Conservation (phyloP, 2,113 vertebrate species). For the Piliocolobus tephrosceles region DNA sequence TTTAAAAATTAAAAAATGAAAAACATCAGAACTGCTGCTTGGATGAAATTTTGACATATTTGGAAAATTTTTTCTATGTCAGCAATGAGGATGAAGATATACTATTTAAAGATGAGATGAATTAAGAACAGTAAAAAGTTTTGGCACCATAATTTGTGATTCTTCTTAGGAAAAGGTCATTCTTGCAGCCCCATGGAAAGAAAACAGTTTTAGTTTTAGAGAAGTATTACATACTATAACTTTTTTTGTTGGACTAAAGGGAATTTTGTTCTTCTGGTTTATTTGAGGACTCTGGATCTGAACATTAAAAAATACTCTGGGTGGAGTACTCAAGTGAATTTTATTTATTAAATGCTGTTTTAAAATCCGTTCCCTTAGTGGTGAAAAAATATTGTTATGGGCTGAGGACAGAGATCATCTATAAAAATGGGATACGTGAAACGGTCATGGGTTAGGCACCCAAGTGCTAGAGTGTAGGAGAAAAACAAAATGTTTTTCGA, state of each 20-base stretch:
- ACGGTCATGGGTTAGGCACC: neutral
- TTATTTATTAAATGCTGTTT: conserved; percentile 43
- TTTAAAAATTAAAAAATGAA: too few relatives aligned
- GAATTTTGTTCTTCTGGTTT: conserved; percentile 1
- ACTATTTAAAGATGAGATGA: neutral
- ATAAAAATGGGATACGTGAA: neutral
- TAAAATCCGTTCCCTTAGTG: conserved; percentile 25
- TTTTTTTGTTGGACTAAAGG: conserved; percentile 32
- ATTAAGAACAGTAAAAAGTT: neutral
- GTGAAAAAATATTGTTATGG: conserved; percentile 55
- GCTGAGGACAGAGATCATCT: neutral
- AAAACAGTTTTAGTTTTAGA: conserved; percentile 24
- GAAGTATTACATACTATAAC: neutral
- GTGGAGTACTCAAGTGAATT: neutral
- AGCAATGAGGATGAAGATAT: neutral
- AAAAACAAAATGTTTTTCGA: conserved; percentile 63
- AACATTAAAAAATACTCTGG: neutral
- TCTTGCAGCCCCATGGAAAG: neutral
- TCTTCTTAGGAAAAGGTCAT: neutral
- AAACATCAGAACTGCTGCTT: neutral
- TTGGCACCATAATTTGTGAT: neutral
- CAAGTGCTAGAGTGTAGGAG: neutral
- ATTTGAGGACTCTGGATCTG: neutral
- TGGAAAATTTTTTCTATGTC: neutral
- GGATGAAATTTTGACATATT: neutral